Evolutionary conservation across 2,888 invertebrate genomes (phyloP).

Genomic region (Chrysodeixis includens): DNA sequence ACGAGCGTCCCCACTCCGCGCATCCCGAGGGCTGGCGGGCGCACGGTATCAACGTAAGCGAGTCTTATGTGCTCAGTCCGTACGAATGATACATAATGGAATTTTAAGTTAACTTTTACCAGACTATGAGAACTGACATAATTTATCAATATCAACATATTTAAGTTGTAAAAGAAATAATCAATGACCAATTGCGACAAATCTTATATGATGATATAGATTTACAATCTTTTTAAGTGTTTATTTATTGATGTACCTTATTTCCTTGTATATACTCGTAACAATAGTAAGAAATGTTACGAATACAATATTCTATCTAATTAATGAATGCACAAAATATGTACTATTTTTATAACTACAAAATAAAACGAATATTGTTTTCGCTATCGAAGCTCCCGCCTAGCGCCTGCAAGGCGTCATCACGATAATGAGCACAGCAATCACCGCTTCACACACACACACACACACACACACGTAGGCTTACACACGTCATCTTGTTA

Average conservation of each 20-base stretch:
- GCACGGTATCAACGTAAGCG: constrained; percentile 1
- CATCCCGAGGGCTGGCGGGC: constrained; percentile 12
- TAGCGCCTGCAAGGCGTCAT: constrained; percentile 58
- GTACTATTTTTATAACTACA: neutral
- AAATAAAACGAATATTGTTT: constrained; percentile 5
- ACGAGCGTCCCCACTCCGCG: constrained; percentile 24
- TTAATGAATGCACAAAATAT: too few relatives aligned
- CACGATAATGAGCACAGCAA: constrained; percentile 71
- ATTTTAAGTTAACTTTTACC: too few relatives aligned
- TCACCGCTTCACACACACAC: constrained; percentile 46
- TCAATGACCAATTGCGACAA: too few relatives aligned
- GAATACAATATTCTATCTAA: neutral
- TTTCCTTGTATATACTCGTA: too few relatives aligned
- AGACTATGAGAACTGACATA: too few relatives aligned
- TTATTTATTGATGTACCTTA: too few relatives aligned
- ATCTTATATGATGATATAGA: too few relatives aligned
- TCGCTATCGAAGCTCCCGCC: constrained; percentile 21
- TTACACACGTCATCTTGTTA: constrained; percentile 16
- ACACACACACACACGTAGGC: neutral
- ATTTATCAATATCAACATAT: too few relatives aligned
- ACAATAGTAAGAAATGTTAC: neutral
- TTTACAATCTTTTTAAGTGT: too few relatives aligned
- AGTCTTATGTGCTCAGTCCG: neutral
- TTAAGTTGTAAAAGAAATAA: too few relatives aligned
- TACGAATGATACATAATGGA: neutral